A percentile compares a stretch with the other conserved stretches of the same genome.
These are phyloP conservation scores for Crotalus viridis DNA, from an alignment of 2,113 vertebrate species.

Conservation along the genomic window DNA sequence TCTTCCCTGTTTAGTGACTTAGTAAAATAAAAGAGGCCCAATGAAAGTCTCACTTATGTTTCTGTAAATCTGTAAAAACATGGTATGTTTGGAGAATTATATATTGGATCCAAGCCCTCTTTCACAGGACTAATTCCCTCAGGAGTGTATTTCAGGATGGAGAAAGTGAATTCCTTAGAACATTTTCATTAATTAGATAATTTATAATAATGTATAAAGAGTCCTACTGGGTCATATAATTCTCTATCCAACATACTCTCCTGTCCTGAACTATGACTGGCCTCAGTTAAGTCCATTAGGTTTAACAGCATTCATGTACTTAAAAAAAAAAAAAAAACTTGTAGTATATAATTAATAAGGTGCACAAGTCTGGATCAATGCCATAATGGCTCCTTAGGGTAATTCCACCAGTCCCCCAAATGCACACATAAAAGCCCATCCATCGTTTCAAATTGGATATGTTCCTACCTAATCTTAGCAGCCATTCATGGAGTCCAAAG, in stretches of 20 bases:
- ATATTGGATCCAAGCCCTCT: slow-evolving; percentile 48
- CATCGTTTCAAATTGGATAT: background rate
- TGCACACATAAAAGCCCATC: background rate
- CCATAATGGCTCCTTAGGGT: background rate
- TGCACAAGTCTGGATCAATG: background rate
- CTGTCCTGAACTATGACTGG: background rate
- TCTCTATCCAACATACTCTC: background rate
- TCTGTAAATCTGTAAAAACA: slow-evolving; percentile 57
- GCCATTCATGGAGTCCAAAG: background rate
- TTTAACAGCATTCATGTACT: background rate
- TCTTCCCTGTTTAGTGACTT: slow-evolving; percentile 60
- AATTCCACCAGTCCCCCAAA: background rate
- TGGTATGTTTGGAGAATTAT: slow-evolving; percentile 48
- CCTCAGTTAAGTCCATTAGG: background rate
- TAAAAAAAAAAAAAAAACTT: background rate
- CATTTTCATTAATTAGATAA: background rate
- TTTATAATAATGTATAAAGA: background rate
- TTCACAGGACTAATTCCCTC: slow-evolving; percentile 34
- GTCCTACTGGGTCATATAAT: background rate
- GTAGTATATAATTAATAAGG: background rate
- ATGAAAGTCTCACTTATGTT: slow-evolving; percentile 62
- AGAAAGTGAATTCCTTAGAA: slow-evolving; percentile 4
- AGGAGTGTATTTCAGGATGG: background rate
- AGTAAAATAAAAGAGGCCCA: slow-evolving; percentile 58
- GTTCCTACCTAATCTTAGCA: background rate